Base-by-base conservation (phyloP, 2,797 vertebrate genomes). In the Cichlasoma orientale region DNA sequence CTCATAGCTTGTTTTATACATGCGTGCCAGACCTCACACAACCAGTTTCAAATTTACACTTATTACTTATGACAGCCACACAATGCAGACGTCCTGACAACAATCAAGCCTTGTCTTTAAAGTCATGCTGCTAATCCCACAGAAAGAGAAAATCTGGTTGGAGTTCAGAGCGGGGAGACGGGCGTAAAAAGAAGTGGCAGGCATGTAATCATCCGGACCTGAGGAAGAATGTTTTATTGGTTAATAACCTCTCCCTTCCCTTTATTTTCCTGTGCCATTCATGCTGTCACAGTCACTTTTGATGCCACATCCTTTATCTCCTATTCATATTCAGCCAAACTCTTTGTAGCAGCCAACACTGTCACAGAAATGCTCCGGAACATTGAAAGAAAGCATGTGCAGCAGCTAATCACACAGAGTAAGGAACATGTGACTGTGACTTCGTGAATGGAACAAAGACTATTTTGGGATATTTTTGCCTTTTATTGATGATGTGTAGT, bases 1-100 rank as follows among this genome's bases (percentile, higher is more conserved):
- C 80, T 78, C 75, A 73, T 66, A 63, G 61, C 75, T 74, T 85
- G 78, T 19, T 8, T 75, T 84, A 59, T 11, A 80, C 63, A n/a
- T 73, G 73, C 72, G 55, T 50, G 59, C 80, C 78, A 76, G 83
- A 86, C 84, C 73, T 80, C 82, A 84, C 89, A 82, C 88, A 82
- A 83, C 69, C 1, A 8, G 74, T 68, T 83, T 75, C 52, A 47
- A 53, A 81, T 77, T 8, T 56, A 77, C 74, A 57, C 69, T 79
- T 56, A 84, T 74, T 66, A 69, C 85, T 81, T 80, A 66, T 71
- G 82, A 80, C 86, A 56, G 85, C 36, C 74, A 56, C 88, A 83
- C 82, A 84, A 82, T 58, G 76, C 72, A 66, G 76, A 72, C 57
- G 8, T 50, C 80, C 75, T 57, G 50, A 10, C 47, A 82, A 89